Evolutionary conservation across 2,113 vertebrate species (phyloP).

Genomic region (Muntiacus reevesi): DNA sequence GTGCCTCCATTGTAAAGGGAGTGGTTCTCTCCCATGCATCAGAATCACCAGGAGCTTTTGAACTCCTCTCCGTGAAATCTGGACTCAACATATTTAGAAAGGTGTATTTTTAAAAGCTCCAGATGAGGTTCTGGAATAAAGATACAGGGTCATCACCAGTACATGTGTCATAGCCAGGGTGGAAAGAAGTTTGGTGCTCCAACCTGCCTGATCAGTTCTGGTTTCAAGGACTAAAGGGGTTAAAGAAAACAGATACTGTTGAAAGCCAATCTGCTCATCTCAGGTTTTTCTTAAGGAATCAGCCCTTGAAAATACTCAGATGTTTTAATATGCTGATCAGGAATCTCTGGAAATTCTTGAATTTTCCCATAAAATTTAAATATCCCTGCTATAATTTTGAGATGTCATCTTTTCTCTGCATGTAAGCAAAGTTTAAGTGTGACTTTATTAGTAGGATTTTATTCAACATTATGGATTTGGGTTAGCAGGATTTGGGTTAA

Average conservation of each 20-base stretch:
- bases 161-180: not conserved
- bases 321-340: not conserved
- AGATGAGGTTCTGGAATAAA: not conserved
- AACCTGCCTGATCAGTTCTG: not conserved
- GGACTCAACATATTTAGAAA: not conserved
- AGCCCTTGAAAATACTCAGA: not conserved
- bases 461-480: not conserved
- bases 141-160: rapidly evolving
- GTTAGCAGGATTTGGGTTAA: not conserved
- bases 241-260: not conserved
- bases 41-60: not conserved
- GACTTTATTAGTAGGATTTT: not conserved
- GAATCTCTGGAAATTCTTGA: not conserved
- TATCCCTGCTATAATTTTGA: not conserved
- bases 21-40: not conserved
- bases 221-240: not conserved
- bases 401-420: not conserved
- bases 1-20: not conserved
- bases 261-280: not conserved
- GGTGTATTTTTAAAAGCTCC: not conserved
- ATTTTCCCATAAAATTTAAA: slow-evolving; percentile 4
- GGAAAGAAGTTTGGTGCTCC: too few relatives aligned
- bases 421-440: not conserved
- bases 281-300: not conserved
- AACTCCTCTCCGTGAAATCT: not conserved